Base-by-base conservation (phyloP, 2,113 vertebrate species). In the Poeciliopsis prolifica region DNA sequence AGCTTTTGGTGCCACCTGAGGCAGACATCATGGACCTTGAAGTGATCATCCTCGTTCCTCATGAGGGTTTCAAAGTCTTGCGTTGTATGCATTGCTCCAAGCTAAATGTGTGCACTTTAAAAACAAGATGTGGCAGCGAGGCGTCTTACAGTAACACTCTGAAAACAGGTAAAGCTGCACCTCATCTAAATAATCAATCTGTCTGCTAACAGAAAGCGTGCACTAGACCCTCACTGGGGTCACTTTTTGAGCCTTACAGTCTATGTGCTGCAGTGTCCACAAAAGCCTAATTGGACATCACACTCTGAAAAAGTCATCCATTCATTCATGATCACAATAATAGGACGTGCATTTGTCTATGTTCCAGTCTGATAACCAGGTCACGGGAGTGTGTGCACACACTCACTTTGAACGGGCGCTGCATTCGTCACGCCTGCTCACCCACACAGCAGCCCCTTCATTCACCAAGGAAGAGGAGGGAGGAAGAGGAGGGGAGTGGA, bases 371-470 rank as follows among this genome's bases (percentile, higher is more conserved):
- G 72, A 83, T 81, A 80, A 74, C 9, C 80, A 70, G 75, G 83
- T 63, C 77, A 74, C 35, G 37, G 68, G 80, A 17, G 66, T 48
- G 65, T 48, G 67, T 9, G 24, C 51, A 54, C 48, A 58, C 51
- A 60, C 40, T 62, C 69, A 26, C 74, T 64, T 26, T 78, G 74
- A 81, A 58, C 26, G 37, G 72, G 70, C 70, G 70, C 68, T 70
- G 31, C 77, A 81, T 88, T 86, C 76, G 87, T 88, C 81, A 83
- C 84, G 82, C 61, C 74, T 82, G 70, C 78, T 69, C 76, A 40
- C 77, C 75, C 85, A 37, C 73, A 66, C 78, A 17, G 72, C 63
- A 71, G 51, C 10, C 15, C 77, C 73, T 84, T 81, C 82, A 84
- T 82, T 81, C 79, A 84, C 24, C 29, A 8, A 58, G 51, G 3